phyloP scores from a whole-genome alignment of 92 coral and sea anemone species.

The Umimayanthus kanabou region DNA sequence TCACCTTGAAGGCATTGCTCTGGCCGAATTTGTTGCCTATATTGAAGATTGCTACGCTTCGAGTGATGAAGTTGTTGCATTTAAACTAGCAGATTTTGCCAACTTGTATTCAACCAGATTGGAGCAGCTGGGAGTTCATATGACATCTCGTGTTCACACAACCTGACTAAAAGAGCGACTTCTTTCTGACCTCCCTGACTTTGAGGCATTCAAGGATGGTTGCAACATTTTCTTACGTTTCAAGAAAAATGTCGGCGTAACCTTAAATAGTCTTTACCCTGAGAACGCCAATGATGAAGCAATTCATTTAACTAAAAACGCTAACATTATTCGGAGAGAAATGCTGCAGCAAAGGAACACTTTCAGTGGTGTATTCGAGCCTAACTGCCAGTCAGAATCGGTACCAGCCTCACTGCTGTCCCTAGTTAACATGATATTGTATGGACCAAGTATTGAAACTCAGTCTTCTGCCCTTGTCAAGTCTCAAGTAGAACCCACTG shows the following conservation, averaged over 20 bases:
- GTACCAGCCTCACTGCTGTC: slow-evolving; percentile 58
- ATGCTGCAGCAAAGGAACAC: slow-evolving; percentile 40
- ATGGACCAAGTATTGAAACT: slow-evolving; percentile 63
- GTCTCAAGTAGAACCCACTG: slow-evolving; percentile 53
- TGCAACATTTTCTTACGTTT: slow-evolving; percentile 50
- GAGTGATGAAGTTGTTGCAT: slow-evolving; percentile 18
- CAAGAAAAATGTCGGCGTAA: slow-evolving; percentile 48
- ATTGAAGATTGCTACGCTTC: slow-evolving; percentile 53
- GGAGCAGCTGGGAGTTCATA: slow-evolving; percentile 42
- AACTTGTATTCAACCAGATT: slow-evolving; percentile 44
- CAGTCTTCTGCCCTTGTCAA: slow-evolving; percentile 45
- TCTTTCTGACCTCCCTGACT: slow-evolving; percentile 44
- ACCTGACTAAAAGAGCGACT: slow-evolving; percentile 57
- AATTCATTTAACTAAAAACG: slow-evolving; percentile 56
- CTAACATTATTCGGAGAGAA: slow-evolving; percentile 62
- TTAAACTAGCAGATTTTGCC: slow-evolving; percentile 55
- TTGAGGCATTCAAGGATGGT: slow-evolving; percentile 39
- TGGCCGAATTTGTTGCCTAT: background rate
- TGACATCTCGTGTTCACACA: slow-evolving; percentile 38
- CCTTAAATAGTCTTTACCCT: slow-evolving; percentile 43
- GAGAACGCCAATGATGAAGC: slow-evolving; percentile 62
- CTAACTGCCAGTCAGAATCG: slow-evolving; percentile 57
- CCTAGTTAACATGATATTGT: slow-evolving; percentile 58
- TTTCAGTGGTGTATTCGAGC: slow-evolving; percentile 54
- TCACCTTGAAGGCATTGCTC: no score